Percentiles rank a stretch among this genome's conserved stretches.
Evolutionary conservation across 2,113 vertebrate genomes (phyloP).

Genomic region (Brachyhypopomus gauderio): DNA sequence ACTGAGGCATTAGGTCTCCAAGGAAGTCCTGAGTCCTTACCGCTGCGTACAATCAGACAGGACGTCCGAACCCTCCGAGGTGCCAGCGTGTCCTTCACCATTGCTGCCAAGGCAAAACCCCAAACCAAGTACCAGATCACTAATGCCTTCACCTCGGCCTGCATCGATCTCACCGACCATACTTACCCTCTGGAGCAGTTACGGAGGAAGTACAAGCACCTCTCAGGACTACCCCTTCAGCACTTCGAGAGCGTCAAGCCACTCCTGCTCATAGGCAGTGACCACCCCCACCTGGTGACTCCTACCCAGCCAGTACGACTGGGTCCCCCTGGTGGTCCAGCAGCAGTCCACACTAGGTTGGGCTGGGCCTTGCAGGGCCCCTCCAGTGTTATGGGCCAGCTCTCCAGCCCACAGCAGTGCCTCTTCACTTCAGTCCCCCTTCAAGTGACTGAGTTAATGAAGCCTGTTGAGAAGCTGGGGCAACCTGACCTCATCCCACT

Average conservation of each 20-base stretch:
- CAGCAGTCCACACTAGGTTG: constrained; percentile 19
- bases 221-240: constrained; percentile 16
- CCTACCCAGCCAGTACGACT: background rate
- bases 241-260: background rate
- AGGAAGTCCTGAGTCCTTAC: no score
- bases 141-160: constrained; percentile 12
- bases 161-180: constrained; percentile 12
- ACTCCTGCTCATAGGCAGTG: constrained; percentile 18
- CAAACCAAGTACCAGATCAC: background rate
- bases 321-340: constrained; percentile 20
- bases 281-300: constrained; percentile 21
- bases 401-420: no score
- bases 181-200: constrained; percentile 3
- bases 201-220: constrained; percentile 11
- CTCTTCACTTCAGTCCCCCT: background rate
- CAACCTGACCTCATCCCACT: constrained; percentile 15
- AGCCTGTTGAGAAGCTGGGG: constrained; percentile 28
- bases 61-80: background rate
- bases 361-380: constrained; percentile 40
- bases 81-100: background rate
- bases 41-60: no score
- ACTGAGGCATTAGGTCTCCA: no score
- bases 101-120: background rate
- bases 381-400: background rate
- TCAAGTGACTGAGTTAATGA: background rate